Base-by-base conservation (phyloP, 2,888 invertebrate species). In the Terebella lapidaria region DNA sequence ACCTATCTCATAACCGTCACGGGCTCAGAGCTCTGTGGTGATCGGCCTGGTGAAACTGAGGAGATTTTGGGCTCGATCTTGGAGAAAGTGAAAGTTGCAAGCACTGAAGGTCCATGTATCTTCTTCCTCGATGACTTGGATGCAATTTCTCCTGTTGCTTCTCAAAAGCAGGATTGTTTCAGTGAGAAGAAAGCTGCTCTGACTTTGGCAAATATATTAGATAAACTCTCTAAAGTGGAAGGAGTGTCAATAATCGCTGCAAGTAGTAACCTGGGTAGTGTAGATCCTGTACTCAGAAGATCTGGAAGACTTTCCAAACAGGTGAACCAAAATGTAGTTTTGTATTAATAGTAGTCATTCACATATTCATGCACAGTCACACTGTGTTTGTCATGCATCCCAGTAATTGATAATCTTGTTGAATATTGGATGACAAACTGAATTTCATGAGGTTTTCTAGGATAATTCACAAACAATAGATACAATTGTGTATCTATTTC, bases 291-390 rank as follows among this genome's bases (percentile, higher is more conserved):
- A 15, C 68, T 85, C 1, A 78, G 85, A 57, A 79, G 85, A 53
- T 82, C 84, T 5, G 85, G 85, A 0, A 80, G 86, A 46, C 82
- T 87, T 67, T 84, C 84, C 63, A 80, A 81, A 63, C 86, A 86
- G 77, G 84, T 86, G n/a, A n/a, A n/a, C n/a, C n/a, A n/a, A n/a
- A n/a, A n/a, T n/a, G n/a, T n/a, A n/a, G n/a, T n/a, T n/a, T n/a
- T n/a, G n/a, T n/a, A n/a, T n/a, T n/a, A n/a, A n/a, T n/a, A n/a
- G n/a, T n/a, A n/a, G n/a, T n/a, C n/a, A n/a, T n/a, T n/a, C n/a
- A n/a, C n/a, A n/a, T n/a, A n/a, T n/a, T n/a, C n/a, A n/a, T n/a
- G n/a, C n/a, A n/a, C n/a, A n/a, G n/a, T n/a, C n/a, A n/a, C n/a
- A n/a, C n/a, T n/a, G n/a, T n/a, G n/a, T n/a, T n/a, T n/a, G n/a